Evolutionary conservation across 2,888 invertebrate genomes (phyloP).

Genomic region (Heliconius cydno): DNA sequence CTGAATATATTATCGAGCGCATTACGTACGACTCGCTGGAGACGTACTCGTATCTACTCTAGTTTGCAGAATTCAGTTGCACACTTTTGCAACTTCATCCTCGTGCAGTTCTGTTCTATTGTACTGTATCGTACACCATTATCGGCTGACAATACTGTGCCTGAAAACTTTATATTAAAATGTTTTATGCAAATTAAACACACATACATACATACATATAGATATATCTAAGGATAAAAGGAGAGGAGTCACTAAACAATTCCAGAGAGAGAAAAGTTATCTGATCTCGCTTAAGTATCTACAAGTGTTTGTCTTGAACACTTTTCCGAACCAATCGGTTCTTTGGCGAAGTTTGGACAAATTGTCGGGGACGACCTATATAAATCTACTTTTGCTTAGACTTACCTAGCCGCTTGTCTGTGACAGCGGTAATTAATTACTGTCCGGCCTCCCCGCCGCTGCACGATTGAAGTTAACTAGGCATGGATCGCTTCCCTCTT

Average conservation of each 20-base stretch:
- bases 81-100: slow-evolving; percentile 52
- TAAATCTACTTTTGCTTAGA: slow-evolving; percentile 44
- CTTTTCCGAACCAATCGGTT: slow-evolving; percentile 27
- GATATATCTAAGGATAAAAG: neutral
- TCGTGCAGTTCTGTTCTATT: slow-evolving; percentile 45
- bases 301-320: slow-evolving; percentile 25
- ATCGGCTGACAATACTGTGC: slow-evolving; percentile 40
- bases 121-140: slow-evolving; percentile 44
- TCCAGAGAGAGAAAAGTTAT: slow-evolving; percentile 18
- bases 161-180: slow-evolving; percentile 30
- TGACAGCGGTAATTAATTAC: slow-evolving; percentile 77
- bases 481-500: slow-evolving; percentile 65
- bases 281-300: slow-evolving; percentile 19
- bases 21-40: slow-evolving; percentile 78
- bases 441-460: slow-evolving; percentile 61
- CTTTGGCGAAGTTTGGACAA: slow-evolving; percentile 40
- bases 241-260: slow-evolving; percentile 8
- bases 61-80: slow-evolving; percentile 61
- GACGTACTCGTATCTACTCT: slow-evolving; percentile 63
- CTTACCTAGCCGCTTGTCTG: slow-evolving; percentile 51
- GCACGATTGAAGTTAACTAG: slow-evolving; percentile 77
- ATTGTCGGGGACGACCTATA: slow-evolving; percentile 36
- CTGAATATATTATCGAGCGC: slow-evolving; percentile 79
- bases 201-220: neutral
- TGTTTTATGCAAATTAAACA: slow-evolving; percentile 17